Conservation (phyloP, 1,140 invertebrate genomes). For the Lepidurus couesii region DNA sequence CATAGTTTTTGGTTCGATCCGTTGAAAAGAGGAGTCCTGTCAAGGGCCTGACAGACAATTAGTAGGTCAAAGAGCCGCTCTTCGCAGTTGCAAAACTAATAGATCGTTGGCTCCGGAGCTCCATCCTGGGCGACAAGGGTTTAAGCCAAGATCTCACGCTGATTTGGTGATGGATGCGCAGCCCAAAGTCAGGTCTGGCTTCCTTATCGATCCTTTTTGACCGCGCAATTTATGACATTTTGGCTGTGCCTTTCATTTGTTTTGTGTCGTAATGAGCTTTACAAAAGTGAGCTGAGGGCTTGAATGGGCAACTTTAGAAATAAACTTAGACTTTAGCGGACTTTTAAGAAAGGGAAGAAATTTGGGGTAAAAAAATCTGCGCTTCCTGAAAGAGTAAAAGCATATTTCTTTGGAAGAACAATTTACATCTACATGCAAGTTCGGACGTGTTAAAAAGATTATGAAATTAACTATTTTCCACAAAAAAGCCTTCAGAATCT, state of each 20-base stretch:
- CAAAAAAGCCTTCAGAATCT: no score
- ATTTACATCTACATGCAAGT: no score
- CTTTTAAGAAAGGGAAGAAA: background rate
- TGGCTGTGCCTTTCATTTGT: background rate
- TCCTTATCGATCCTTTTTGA: conserved; percentile 15
- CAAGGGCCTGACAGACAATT: conserved; percentile 18
- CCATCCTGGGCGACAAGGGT: background rate
- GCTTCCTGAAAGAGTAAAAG: no score
- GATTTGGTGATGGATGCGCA: conserved; percentile 17
- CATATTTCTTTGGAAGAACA: no score
- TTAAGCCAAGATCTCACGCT: conserved; percentile 5
- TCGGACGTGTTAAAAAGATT: no score
- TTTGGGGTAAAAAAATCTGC: background rate
- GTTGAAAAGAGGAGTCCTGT: background rate
- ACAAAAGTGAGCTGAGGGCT: background rate
- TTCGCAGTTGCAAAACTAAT: conserved; percentile 14
- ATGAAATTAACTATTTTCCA: no score
- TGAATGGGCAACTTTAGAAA: background rate
- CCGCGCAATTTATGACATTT: conserved; percentile 10
- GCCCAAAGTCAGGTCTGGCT: background rate
- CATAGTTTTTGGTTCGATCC: no score
- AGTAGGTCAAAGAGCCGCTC: conserved; percentile 17
- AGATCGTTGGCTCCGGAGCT: background rate
- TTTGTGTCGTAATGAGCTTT: conserved; percentile 15
- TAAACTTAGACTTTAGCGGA: background rate